Evolutionary conservation across 1,140 invertebrate species (phyloP).

Genomic region (Cydia splendana): DNA sequence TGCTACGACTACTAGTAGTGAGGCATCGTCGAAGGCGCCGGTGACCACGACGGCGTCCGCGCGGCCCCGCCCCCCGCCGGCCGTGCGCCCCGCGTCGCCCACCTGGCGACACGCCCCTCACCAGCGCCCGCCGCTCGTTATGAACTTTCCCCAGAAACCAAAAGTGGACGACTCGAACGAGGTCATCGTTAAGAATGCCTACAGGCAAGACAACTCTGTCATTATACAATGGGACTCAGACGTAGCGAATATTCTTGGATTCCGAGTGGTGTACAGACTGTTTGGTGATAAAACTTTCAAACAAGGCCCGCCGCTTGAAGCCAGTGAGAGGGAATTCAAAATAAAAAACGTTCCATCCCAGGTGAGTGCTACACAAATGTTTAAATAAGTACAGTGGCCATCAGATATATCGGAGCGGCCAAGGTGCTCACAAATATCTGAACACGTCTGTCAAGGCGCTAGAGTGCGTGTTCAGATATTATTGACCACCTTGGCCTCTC

Average conservation of each 20-base stretch:
- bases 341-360: conserved; percentile 94
- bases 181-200: conserved; percentile 91
- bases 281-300: conserved; percentile 95
- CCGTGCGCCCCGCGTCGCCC: conserved; percentile 62
- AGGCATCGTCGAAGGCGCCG: conserved; percentile 50
- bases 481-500: too few relatives aligned
- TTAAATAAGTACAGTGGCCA: conserved; percentile 13
- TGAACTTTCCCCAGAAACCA: conserved; percentile 84
- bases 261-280: conserved; percentile 92
- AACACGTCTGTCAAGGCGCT: too few relatives aligned
- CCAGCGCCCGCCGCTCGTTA: conserved; percentile 85
- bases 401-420: too few relatives aligned
- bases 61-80: conserved; percentile 56
- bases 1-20: conserved; percentile 49
- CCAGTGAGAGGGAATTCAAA: conserved; percentile 93
- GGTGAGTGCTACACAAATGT: conserved; percentile 75
- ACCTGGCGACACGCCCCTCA: conserved; percentile 75
- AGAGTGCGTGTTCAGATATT: too few relatives aligned
- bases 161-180: conserved; percentile 85
- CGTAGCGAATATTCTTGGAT: conserved; percentile 90
- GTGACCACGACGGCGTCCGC: conserved; percentile 38
- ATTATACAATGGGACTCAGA: conserved; percentile 96
- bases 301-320: conserved; percentile 91
- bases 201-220: conserved; percentile 91
- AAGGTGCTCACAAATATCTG: too few relatives aligned